phyloP scores from a whole-genome alignment of 1,140 invertebrate species.

The Sycobia sp. region DNA sequence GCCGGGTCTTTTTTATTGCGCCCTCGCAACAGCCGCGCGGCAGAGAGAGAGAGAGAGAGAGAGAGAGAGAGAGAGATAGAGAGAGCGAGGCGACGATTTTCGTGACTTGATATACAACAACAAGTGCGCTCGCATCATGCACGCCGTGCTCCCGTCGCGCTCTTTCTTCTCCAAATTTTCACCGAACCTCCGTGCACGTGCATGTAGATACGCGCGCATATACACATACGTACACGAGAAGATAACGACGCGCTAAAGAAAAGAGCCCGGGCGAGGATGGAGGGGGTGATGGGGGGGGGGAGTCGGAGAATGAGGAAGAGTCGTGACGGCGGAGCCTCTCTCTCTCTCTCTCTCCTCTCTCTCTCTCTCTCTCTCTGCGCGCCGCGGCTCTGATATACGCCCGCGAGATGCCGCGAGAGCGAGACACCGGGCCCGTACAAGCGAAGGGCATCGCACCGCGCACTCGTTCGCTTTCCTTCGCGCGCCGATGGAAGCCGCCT shows the following conservation, averaged over 20 bases:
- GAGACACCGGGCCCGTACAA: not conserved
- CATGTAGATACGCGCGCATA: too few species aligned
- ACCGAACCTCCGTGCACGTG: too few species aligned
- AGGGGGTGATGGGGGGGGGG: not conserved
- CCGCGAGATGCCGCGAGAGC: too few species aligned
- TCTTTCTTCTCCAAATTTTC: conserved; percentile 22
- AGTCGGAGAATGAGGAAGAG: conserved; percentile 26
- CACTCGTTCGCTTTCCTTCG: conserved; percentile 16
- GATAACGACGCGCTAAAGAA: too few species aligned
- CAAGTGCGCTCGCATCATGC: not conserved
- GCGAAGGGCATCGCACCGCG: conserved; percentile 5
- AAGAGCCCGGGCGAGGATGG: not conserved
- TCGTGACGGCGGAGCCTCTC: conserved; percentile 13
- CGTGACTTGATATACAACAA: conserved; percentile 11
- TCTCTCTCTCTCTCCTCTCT: too few species aligned
- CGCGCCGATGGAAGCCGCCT: too few species aligned
- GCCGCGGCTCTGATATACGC: conserved; percentile 16
- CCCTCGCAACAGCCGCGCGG: too few species aligned
- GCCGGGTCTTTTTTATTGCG: too few species aligned
- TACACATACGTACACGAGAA: too few species aligned
- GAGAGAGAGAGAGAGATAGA: too few species aligned
- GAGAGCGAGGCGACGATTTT: not conserved
- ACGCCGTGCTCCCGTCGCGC: not conserved
- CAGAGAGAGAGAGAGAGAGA: too few species aligned
- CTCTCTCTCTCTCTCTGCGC: too few species aligned